Percentiles rank a stretch among this genome's conserved stretches.
These are phyloP conservation scores for Apteryx owenii DNA, from an alignment of 2,113 vertebrate genomes.

Conservation along the genomic window DNA sequence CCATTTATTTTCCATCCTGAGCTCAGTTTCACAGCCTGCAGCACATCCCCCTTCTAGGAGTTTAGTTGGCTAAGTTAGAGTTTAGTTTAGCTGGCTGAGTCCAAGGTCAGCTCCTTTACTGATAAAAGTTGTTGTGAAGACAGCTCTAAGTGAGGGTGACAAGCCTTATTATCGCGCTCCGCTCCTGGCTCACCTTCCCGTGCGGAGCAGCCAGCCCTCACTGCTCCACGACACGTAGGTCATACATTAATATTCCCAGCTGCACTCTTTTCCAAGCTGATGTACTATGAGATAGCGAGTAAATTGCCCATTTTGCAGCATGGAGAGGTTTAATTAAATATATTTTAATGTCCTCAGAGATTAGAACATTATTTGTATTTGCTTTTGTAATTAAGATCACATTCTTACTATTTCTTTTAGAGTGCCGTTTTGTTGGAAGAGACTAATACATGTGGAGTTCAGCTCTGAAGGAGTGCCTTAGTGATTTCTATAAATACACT, in stretches of 20 bases:
- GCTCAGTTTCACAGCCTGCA: background rate
- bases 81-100: background rate
- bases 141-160: background rate
- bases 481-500: background rate
- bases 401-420: background rate
- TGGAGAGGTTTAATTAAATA: background rate
- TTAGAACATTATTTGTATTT: background rate
- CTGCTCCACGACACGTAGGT: background rate
- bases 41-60: background rate
- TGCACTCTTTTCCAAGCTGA: background rate
- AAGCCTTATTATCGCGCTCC: too few relatives aligned
- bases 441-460: background rate
- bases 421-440: background rate
- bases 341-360: background rate
- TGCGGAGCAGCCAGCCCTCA: too few relatives aligned
- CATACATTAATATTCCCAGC: background rate
- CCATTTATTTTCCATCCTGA: background rate
- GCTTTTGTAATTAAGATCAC: background rate
- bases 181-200: too few relatives aligned
- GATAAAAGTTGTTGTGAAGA: background rate
- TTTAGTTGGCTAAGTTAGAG: background rate
- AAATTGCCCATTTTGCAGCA: background rate
- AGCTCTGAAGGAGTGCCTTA: background rate
- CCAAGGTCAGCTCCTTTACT: background rate
- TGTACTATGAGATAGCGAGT: fast-evolving